Base-by-base conservation (phyloP, 2,113 vertebrate genomes). In the Gila orcuttii region DNA sequence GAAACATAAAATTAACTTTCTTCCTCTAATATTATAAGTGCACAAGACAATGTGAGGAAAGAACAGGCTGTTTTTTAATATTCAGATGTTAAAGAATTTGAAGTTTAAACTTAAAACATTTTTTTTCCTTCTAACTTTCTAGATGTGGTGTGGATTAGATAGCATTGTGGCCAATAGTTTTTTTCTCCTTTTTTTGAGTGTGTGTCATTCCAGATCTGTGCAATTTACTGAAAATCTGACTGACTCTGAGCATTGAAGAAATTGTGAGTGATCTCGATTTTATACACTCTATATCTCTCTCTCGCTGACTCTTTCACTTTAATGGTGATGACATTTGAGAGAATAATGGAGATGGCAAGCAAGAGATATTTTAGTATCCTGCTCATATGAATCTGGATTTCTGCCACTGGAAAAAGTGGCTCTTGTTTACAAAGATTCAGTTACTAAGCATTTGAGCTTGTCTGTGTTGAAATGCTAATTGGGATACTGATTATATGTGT, bases 1-100 rank as follows among this genome's bases (percentile, higher is more conserved):
- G 31, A 79, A 60, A 60, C 39, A 39, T 69, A 17, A 79, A 36
- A 62, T 79, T 23, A 31, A 78, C 28, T 59, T 78, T 28, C 28
- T 28, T 28, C 19, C 50, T 57, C 17, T 36, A 31, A 71, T 71
- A 42, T 28, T 55, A 28, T 39, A 77, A 45, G 60, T 79, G 64
- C 23, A 45, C 17, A 78, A n/a, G 76, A 73, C 21, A 7, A 6
- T 57, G 31, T 55, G 33, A 50, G 45, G 15, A 83, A 84, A 62
- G 11, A 62, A 28, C 9, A 25, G 78, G 11, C 36, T 28, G 28
- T 13, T 52, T 68, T 5, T 42, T 2, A 23, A 71, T 19, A 23
- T 7, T 23, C 21, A 52, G 28, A 71, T 47, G 25, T 42, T 36
- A 33, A 64, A 6, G n/a, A 21, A 74, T 47, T 47, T 47, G 10